Conservation (phyloP, 2,113 vertebrate genomes). For the Xyliphius kryptos region DNA sequence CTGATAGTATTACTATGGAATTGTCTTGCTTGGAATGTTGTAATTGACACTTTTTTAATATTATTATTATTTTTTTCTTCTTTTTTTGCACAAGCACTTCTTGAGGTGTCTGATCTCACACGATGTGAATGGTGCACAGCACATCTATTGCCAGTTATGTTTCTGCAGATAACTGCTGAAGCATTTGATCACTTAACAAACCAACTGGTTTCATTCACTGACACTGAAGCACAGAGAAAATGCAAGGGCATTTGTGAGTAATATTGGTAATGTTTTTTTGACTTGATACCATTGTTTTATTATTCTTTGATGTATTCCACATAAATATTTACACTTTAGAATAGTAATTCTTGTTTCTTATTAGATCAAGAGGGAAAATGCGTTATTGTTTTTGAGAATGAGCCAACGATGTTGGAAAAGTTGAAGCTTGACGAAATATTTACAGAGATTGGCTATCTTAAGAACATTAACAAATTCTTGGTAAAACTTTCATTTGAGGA, state of each 20-base stretch:
- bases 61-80: neutral
- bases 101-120: slow-evolving; percentile 71
- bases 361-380: slow-evolving; percentile 72
- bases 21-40: neutral
- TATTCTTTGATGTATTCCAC: neutral
- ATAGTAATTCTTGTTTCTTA: slow-evolving; percentile 8
- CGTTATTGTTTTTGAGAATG: slow-evolving; percentile 77
- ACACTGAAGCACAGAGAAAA: slow-evolving; percentile 62
- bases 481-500: slow-evolving; percentile 74
- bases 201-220: slow-evolving; percentile 64
- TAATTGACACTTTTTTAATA: slow-evolving; percentile 25
- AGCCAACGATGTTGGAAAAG: slow-evolving; percentile 62
- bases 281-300: too few relatives aligned
- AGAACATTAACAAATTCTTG: slow-evolving; percentile 70
- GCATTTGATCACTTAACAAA: slow-evolving; percentile 64
- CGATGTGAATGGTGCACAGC: slow-evolving; percentile 78
- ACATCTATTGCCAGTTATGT: slow-evolving; percentile 68
- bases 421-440: slow-evolving; percentile 73
- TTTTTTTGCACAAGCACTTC: slow-evolving; percentile 52
- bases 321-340: neutral
- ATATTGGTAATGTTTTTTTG: too few relatives aligned
- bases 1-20: too few relatives aligned
- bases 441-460: slow-evolving; percentile 65
- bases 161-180: slow-evolving; percentile 67
- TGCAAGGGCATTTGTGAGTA: slow-evolving; percentile 68